Evolutionary conservation across 1,140 invertebrate species (phyloP).

Genomic region (Telenomus remus): DNA sequence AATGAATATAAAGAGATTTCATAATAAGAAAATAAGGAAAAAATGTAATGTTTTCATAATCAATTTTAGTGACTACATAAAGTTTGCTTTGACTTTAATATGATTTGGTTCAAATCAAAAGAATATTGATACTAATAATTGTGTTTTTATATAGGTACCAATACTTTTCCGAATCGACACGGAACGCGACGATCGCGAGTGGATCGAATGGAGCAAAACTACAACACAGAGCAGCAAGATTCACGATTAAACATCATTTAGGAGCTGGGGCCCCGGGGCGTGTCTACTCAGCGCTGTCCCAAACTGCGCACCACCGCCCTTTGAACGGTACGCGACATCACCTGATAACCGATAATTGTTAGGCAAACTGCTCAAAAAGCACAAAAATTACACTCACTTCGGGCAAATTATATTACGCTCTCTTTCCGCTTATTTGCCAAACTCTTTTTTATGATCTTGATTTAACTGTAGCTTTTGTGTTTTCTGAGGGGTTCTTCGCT

Average conservation of each 20-base stretch:
- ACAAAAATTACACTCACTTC: conserved; percentile 49
- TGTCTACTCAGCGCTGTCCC: conserved; percentile 73
- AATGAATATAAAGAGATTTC: no score
- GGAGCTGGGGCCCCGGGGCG: conserved; percentile 75
- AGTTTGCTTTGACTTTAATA: background rate
- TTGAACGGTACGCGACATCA: conserved; percentile 53
- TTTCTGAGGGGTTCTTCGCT: conserved; percentile 51
- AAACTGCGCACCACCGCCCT: conserved; percentile 74
- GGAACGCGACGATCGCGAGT: conserved; percentile 68
- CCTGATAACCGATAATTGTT: conserved; percentile 42
- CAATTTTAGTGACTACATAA: conserved; percentile 5
- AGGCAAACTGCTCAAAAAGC: conserved; percentile 45
- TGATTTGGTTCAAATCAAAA: background rate
- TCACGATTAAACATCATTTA: conserved; percentile 73
- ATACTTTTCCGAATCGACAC: conserved; percentile 61
- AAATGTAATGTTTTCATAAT: no score
- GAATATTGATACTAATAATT: background rate
- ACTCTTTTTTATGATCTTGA: conserved; percentile 14
- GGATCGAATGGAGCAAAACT: conserved; percentile 69
- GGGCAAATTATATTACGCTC: conserved; percentile 17
- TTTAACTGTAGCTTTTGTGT: conserved; percentile 54
- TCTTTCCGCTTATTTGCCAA: background rate
- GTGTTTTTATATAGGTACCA: conserved; percentile 48
- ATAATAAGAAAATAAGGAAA: no score
- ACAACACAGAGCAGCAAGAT: conserved; percentile 71